These are phyloP conservation scores for Ameiurus melas DNA, from an alignment of 2,113 vertebrate species.

Conservation along the genomic window DNA sequence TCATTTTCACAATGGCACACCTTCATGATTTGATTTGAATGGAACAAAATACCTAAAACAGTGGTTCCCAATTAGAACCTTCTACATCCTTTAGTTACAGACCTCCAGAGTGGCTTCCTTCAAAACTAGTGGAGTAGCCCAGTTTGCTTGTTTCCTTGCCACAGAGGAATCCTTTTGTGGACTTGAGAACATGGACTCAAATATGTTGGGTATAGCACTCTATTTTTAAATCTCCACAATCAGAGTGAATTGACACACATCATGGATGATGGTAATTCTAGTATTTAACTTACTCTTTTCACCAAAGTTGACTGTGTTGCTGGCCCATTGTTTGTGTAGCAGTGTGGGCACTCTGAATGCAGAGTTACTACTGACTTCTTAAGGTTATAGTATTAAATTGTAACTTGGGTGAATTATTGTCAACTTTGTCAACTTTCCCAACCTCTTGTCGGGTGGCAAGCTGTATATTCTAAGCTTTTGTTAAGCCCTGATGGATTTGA, in stretches of 20 bases:
- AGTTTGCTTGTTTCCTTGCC: background rate
- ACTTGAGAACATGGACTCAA: background rate
- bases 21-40: background rate
- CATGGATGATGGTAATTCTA: background rate
- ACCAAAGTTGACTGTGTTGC: background rate
- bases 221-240: background rate
- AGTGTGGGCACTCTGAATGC: background rate
- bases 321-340: background rate
- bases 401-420: background rate
- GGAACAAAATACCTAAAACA: background rate
- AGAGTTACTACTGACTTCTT: background rate
- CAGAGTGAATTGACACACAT: background rate
- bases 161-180: background rate
- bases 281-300: background rate
- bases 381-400: background rate
- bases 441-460: too few relatives aligned
- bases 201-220: background rate
- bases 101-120: background rate
- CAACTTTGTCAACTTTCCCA: background rate
- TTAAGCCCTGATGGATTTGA: background rate
- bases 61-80: too few relatives aligned
- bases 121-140: background rate
- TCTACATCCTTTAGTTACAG: background rate
- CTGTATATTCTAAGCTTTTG: background rate
- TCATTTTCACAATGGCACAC: background rate